phyloP scores from a whole-genome alignment of 2,888 invertebrate species.

The Geophilus truncorum region DNA sequence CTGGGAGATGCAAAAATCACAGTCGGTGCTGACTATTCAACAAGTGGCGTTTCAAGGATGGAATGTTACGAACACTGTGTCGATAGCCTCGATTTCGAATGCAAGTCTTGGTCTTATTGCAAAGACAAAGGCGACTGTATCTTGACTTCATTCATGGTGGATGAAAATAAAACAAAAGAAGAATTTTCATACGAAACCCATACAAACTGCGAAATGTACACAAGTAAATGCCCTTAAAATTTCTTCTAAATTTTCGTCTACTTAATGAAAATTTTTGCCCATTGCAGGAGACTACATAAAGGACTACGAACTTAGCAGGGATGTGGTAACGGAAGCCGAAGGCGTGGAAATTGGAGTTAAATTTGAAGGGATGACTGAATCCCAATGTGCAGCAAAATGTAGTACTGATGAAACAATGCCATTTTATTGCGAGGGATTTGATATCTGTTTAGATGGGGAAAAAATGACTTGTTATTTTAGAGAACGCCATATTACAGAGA shows the following conservation, averaged over 20 bases:
- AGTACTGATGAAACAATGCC: not conserved
- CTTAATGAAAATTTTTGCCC: not conserved
- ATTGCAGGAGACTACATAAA: not conserved
- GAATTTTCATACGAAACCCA: not conserved
- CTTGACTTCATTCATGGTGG: not conserved
- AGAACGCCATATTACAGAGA: not conserved
- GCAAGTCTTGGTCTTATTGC: not conserved
- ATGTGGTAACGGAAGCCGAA: not conserved
- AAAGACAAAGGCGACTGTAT: not conserved
- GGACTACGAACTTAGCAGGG: not conserved
- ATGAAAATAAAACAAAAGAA: not conserved
- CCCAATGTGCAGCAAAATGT: not conserved
- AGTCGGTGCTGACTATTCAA: not conserved
- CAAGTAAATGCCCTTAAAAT: too few relatives aligned
- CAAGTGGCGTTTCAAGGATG: not conserved
- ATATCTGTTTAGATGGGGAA: not conserved
- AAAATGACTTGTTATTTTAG: not conserved
- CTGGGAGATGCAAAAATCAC: not conserved
- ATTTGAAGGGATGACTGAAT: not conserved
- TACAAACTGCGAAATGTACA: not conserved
- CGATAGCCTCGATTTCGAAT: not conserved
- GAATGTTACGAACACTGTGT: not conserved
- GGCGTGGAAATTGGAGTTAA: not conserved
- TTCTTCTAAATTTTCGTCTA: too few relatives aligned
- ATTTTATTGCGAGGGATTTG: not conserved